Base-by-base conservation (phyloP, 2,888 invertebrate genomes). In the Pecten maximus region DNA sequence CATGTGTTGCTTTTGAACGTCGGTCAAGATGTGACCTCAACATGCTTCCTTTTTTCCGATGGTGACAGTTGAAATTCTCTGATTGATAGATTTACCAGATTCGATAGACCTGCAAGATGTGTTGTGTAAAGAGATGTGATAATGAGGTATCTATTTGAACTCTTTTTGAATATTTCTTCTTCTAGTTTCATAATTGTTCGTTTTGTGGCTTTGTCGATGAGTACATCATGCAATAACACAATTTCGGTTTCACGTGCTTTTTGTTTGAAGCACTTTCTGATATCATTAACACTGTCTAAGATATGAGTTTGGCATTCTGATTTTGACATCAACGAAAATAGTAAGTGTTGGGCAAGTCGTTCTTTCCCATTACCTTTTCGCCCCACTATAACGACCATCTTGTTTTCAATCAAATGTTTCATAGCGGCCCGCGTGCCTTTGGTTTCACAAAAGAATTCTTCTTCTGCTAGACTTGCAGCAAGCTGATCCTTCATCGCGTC, bases 331-430 rank as follows among this genome's bases (percentile, higher is more conserved):
- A 74, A 74, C 10, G 74, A 28, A 35, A 35, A 35, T 15, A 74
- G 35, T 74, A 74, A 74, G 28, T 74, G 74, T 6, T 74, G 74
- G 10, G 74, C 74, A 35, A 74, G 74, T 8, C 74, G 28, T 23
- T 74, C 74, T 74, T 74, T 74, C 74, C 74, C 74, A 12, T 74
- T 74, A 35, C 74, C 74, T 28, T 74, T 74, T 4, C 74, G 74
- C 10, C 74, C 74, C 8, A 35, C 74, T 12, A 74, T 28, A 12
- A 74, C 35, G 8, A 74, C 74, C 35, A 6, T 8, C 4, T 74
- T 28, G 74, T 74, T 74, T 74, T 74, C 35, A 74, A 3, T 35
- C 35, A 74, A 35, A 23, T 35, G 0, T 35, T 74, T 74, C 74
- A 35, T 74, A 0, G 74, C 74, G 3, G 28, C 2, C 23, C 28